Evolutionary conservation across 2,888 invertebrate genomes (phyloP).

Genomic region (Lutraria lutraria): DNA sequence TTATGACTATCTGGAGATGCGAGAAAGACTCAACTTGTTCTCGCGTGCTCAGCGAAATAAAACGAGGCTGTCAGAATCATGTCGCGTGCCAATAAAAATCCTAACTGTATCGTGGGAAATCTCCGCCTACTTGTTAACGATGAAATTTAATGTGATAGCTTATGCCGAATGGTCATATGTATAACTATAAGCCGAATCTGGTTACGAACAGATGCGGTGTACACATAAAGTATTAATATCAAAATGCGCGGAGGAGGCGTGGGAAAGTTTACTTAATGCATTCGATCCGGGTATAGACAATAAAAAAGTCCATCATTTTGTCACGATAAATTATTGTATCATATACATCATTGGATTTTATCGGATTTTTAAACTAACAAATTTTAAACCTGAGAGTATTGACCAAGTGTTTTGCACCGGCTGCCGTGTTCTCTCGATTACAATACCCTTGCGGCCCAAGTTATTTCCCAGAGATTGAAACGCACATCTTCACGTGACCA

Average conservation of each 20-base stretch:
- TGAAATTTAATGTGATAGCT: background rate
- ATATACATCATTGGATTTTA: background rate
- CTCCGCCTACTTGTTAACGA: slow-evolving; percentile 11
- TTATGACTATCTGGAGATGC: background rate
- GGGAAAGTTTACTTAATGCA: slow-evolving; percentile 8
- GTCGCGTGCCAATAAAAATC: slow-evolving; percentile 20
- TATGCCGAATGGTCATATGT: background rate
- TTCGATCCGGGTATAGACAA: background rate
- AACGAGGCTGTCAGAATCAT: background rate
- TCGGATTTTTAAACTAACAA: background rate
- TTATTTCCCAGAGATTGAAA: too few relatives aligned
- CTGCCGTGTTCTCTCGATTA: too few relatives aligned
- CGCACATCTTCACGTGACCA: too few relatives aligned
- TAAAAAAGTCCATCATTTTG: background rate
- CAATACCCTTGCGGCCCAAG: too few relatives aligned
- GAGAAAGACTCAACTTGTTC: background rate
- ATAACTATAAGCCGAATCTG: background rate
- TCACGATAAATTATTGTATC: background rate
- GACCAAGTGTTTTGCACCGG: background rate
- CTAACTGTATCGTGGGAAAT: slow-evolving; percentile 2
- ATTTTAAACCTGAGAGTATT: background rate
- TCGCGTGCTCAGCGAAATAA: slow-evolving; percentile 1
- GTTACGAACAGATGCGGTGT: slow-evolving; percentile 8
- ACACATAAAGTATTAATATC: slow-evolving; percentile 3
- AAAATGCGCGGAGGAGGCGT: background rate